A percentile compares a stretch with the other conserved stretches of the same genome.
Conservation (phyloP, 30 jellyfish, hydroid and myxozoan genomes). For the Turritopsis rubra region DNA sequence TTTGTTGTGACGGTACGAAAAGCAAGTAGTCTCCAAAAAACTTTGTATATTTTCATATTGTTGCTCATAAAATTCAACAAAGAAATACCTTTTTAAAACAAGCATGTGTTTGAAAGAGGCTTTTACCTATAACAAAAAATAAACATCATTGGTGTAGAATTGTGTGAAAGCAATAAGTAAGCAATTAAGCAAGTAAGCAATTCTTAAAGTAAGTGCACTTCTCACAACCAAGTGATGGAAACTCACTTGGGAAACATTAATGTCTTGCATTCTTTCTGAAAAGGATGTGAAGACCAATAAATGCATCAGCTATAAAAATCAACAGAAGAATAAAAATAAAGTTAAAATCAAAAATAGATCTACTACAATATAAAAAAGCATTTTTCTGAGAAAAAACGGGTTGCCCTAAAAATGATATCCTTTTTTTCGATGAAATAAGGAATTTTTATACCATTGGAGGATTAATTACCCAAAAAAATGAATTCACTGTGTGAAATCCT, state of each 20-base stretch:
- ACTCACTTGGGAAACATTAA: neutral
- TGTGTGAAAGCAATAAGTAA: too few species aligned
- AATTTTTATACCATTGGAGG: too few species aligned
- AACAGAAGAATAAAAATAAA: neutral
- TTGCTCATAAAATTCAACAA: neutral
- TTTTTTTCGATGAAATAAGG: too few species aligned
- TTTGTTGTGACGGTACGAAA: neutral
- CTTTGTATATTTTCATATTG: neutral
- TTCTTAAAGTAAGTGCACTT: too few species aligned
- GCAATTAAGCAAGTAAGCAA: too few species aligned
- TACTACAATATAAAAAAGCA: too few species aligned
- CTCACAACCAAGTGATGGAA: too few species aligned
- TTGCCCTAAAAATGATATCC: too few species aligned
- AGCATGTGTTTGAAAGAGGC: neutral
- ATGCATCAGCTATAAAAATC: neutral
- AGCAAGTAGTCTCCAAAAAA: neutral
- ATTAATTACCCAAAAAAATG: too few species aligned
- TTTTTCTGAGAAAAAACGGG: too few species aligned
- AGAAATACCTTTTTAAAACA: constrained; percentile 17
- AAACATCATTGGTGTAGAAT: neutral
- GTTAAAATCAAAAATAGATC: neutral
- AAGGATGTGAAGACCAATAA: neutral
- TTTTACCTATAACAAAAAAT: constrained; percentile 12
- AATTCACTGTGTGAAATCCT: too few species aligned
- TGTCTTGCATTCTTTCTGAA: neutral